Conservation (phyloP, 2,797 vertebrate species). For the Onychomys torridus region DNA sequence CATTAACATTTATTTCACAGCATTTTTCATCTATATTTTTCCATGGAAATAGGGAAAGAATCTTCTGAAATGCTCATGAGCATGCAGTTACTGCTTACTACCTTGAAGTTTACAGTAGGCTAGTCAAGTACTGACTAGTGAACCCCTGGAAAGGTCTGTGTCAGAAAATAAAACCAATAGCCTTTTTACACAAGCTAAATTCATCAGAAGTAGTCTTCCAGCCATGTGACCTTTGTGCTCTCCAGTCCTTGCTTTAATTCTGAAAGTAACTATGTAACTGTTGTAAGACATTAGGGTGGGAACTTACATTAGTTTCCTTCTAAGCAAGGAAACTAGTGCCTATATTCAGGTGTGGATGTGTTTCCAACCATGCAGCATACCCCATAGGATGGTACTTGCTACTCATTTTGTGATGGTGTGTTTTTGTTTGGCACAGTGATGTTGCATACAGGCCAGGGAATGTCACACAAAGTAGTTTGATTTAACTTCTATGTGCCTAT, state of each 20-base stretch:
- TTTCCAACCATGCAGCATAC: neutral
- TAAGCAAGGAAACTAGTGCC: conserved; percentile 29
- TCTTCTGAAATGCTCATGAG: neutral
- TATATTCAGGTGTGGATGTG: neutral
- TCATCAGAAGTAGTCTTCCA: conserved; percentile 40
- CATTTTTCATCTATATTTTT: conserved; percentile 37
- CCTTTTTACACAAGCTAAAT: conserved; percentile 52
- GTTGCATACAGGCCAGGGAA: neutral
- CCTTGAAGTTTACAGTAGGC: conserved; percentile 48
- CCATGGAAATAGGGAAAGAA: conserved; percentile 14
- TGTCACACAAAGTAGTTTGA: conserved; percentile 10
- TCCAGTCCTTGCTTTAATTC: conserved; percentile 35
- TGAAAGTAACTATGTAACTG: conserved; percentile 59
- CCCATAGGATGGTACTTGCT: neutral
- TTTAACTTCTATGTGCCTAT: neutral
- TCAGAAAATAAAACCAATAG: conserved; percentile 53
- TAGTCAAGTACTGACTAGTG: conserved; percentile 57
- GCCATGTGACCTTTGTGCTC: conserved; percentile 63
- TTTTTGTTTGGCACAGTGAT: neutral
- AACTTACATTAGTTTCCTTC: conserved; percentile 53
- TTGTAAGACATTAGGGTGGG: conserved; percentile 43
- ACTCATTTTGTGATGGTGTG: conserved; percentile 15
- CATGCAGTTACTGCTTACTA: conserved; percentile 19
- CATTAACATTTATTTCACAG: conserved; percentile 53
- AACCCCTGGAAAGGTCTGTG: conserved; percentile 38